These are phyloP conservation scores for Uropsilus gracilis DNA, from an alignment of 2,113 vertebrate genomes.

Conservation along the genomic window DNA sequence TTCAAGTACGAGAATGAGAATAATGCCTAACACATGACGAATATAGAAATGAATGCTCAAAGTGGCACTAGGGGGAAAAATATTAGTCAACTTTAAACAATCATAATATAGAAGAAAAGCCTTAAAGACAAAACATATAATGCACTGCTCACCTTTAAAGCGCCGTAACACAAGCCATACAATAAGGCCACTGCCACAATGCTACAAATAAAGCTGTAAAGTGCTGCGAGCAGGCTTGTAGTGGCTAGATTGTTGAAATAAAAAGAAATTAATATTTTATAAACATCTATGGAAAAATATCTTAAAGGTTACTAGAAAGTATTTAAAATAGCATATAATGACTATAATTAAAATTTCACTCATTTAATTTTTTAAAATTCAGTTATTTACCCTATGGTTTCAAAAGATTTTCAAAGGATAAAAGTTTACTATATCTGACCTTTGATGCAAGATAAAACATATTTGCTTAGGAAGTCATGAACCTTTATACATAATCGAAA, in stretches of 20 bases:
- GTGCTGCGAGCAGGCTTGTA: conserved; percentile 95
- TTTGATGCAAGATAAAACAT: conserved; percentile 22
- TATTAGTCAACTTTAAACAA: not conserved
- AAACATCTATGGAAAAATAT: not conserved
- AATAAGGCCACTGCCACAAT: conserved; percentile 95
- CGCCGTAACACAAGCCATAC: conserved; percentile 97
- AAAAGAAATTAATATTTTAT: not conserved
- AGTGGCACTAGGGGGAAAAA: not conserved
- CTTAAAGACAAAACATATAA: not conserved
- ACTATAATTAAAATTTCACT: not conserved
- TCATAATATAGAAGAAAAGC: not conserved
- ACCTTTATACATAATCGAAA: not conserved
- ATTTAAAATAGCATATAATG: not conserved
- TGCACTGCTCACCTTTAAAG: conserved; percentile 92
- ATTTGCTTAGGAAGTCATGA: not conserved
- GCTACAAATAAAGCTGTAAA: conserved; percentile 97
- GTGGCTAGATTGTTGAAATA: conserved; percentile 86
- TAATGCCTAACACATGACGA: not conserved
- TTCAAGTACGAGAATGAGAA: conserved; percentile 35
- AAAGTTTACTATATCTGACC: not conserved
- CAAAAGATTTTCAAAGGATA: conserved; percentile 29
- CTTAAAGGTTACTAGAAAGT: not conserved
- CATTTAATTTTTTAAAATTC: not conserved
- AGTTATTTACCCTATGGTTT: conserved; percentile 11
- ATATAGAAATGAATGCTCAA: not conserved